phyloP scores from a whole-genome alignment of 2,888 invertebrate species.

The Candidula unifasciata region DNA sequence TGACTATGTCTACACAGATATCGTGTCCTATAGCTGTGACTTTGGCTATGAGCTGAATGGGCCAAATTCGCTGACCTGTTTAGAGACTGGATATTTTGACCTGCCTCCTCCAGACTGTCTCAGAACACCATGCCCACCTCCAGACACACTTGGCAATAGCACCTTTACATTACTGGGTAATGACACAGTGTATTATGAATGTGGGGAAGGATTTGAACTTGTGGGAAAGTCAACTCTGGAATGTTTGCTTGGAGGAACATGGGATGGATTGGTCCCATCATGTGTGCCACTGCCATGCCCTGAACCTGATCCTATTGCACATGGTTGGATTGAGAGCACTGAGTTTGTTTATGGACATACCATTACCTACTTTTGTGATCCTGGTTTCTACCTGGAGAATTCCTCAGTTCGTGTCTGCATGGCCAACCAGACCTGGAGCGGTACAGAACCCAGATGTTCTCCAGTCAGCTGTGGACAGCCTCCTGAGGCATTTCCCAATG shows the following conservation, averaged over 20 bases:
- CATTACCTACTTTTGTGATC: conserved; percentile 71
- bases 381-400: conserved; percentile 88
- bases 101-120: conserved; percentile 57
- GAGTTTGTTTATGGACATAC: conserved; percentile 63
- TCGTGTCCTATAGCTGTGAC: conserved; percentile 51
- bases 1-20: conserved; percentile 38
- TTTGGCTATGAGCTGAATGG: conserved; percentile 57
- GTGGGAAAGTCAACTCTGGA: conserved; percentile 54
- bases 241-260: conserved; percentile 65
- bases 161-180: conserved; percentile 53
- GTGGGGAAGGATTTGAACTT: conserved; percentile 75
- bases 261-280: conserved; percentile 70
- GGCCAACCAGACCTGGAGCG: conserved; percentile 72
- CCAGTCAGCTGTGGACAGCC: conserved; percentile 62
- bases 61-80: conserved; percentile 55
- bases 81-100: conserved; percentile 61
- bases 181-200: conserved; percentile 79
- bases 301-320: conserved; percentile 57
- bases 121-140: conserved; percentile 55
- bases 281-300: conserved; percentile 73
- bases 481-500: conserved; percentile 61
- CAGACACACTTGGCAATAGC: conserved; percentile 52
- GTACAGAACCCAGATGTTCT: conserved; percentile 65
- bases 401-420: conserved; percentile 85
- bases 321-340: conserved; percentile 60